Evolutionary conservation across 2,888 invertebrate species (phyloP).

Genomic region (Cotesia congregata): DNA sequence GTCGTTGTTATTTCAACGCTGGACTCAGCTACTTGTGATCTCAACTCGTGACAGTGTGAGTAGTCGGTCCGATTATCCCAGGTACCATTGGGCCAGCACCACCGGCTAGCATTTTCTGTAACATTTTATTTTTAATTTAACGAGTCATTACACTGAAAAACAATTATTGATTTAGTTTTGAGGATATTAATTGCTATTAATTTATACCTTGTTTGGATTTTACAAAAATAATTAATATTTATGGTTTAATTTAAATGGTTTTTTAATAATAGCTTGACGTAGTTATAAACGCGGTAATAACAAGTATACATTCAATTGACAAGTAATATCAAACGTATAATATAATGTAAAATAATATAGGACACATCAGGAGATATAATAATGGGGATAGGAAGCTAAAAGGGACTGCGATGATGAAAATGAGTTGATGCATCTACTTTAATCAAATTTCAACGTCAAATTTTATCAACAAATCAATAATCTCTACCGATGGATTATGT

Average conservation of each 20-base stretch:
- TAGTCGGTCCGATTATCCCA: slow-evolving; percentile 89
- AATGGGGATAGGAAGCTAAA: background rate
- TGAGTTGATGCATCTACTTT: background rate
- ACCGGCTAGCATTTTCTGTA: slow-evolving; percentile 88
- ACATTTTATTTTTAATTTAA: slow-evolving; percentile 48
- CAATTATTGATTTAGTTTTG: no score
- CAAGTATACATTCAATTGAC: background rate
- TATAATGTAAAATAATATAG: background rate
- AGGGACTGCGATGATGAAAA: background rate
- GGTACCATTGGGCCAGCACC: slow-evolving; percentile 82
- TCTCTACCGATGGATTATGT: background rate
- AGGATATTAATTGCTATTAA: no score
- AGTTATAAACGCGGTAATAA: no score
- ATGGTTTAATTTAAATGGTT: background rate
- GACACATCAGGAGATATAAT: background rate
- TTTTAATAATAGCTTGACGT: no score
- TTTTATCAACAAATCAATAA: background rate
- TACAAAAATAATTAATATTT: background rate
- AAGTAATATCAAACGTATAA: background rate
- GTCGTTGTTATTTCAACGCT: slow-evolving; percentile 80
- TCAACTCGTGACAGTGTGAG: slow-evolving; percentile 78
- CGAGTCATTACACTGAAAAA: no score
- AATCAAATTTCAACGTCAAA: background rate
- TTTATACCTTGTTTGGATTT: background rate
- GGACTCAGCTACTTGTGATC: slow-evolving; percentile 72